Conservation (phyloP, 2,888 invertebrate species). For the Ctena decussata region DNA sequence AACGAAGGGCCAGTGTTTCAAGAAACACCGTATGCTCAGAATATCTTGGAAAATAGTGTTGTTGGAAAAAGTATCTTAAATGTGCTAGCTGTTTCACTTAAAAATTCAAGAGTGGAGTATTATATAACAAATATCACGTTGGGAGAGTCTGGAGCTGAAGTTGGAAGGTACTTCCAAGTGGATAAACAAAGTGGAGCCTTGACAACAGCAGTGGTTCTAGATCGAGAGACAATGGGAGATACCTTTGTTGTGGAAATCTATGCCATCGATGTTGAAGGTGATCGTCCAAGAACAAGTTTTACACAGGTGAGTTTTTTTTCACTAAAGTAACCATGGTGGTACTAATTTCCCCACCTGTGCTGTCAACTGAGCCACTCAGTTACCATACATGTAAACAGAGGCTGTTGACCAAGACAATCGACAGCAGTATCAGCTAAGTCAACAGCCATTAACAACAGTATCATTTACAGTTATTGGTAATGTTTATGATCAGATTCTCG, state of each 20-base stretch:
- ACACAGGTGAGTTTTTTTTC: conserved; percentile 83
- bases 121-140: conserved; percentile 92
- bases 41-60: conserved; percentile 96
- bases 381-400: too few species aligned
- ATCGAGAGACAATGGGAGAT: conserved; percentile 78
- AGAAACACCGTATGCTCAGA: conserved; percentile 89
- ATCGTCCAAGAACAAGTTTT: conserved; percentile 75
- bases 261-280: conserved; percentile 77
- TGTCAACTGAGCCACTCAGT: too few species aligned
- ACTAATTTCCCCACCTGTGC: too few species aligned
- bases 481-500: too few species aligned
- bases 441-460: too few species aligned
- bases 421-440: too few species aligned
- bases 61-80: conserved; percentile 94
- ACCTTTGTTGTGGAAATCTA: conserved; percentile 79
- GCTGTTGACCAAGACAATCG: too few species aligned
- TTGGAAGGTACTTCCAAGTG: conserved; percentile 76
- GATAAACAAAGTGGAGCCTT: conserved; percentile 76
- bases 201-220: conserved; percentile 71
- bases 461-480: too few species aligned
- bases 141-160: conserved; percentile 88
- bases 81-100: conserved; percentile 88
- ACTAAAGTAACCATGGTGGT: too few species aligned
- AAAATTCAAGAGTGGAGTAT: conserved; percentile 91
- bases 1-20: conserved; percentile 73